Conservation (phyloP, 2,888 invertebrate genomes). For the Torymus texanus region DNA sequence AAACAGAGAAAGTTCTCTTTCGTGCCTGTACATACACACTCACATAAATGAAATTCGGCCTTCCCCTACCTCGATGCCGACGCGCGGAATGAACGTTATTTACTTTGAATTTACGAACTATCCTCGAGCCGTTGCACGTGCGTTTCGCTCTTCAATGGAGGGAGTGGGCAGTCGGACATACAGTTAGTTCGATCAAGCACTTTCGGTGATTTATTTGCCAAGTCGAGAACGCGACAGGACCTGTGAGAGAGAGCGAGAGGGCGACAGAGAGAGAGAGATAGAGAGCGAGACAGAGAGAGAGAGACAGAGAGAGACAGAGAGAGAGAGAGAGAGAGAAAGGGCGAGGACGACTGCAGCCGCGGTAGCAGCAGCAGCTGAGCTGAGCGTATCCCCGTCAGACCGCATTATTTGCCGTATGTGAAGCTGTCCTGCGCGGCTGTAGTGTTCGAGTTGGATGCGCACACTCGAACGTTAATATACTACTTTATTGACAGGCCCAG, state of each 20-base stretch:
- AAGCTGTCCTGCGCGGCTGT: too few species aligned
- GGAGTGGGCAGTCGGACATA: too few species aligned
- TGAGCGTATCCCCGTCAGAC: not conserved
- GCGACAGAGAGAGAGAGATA: too few species aligned
- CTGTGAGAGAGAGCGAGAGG: not conserved
- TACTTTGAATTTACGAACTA: conserved; percentile 8
- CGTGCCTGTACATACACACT: too few species aligned
- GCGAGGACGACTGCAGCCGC: too few species aligned
- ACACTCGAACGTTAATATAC: conserved; percentile 31
- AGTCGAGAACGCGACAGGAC: conserved; percentile 14
- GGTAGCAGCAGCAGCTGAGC: too few species aligned
- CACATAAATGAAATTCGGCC: not conserved
- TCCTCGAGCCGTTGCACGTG: not conserved
- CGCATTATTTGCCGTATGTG: conserved; percentile 20
- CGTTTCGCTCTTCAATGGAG: conserved; percentile 3
- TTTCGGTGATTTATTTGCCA: conserved; percentile 35
- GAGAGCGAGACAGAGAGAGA: too few species aligned
- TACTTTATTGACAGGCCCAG: conserved; percentile 29
- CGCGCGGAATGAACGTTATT: conserved; percentile 7
- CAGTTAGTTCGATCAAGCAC: conserved; percentile 17
- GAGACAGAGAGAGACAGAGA: too few species aligned
- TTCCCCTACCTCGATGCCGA: too few species aligned
- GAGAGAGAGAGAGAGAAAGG: too few species aligned
- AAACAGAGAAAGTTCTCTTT: too few species aligned
- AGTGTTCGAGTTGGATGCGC: not conserved